phyloP scores from a whole-genome alignment of 2,113 vertebrate species.

The Shinisaurus crocodilurus region DNA sequence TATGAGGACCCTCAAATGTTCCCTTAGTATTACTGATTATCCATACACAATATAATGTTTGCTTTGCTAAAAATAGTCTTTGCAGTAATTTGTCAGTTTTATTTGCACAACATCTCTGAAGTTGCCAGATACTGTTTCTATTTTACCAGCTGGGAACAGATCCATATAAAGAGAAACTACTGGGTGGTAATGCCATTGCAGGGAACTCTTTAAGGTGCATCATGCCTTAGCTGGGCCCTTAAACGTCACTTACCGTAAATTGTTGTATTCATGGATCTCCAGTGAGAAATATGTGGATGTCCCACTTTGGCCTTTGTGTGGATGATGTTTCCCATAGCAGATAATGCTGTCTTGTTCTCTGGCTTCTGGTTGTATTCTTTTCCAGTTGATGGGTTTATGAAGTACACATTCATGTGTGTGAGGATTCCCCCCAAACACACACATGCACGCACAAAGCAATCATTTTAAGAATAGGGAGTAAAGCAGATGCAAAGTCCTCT shows the following conservation, averaged over 20 bases:
- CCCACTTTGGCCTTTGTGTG: neutral
- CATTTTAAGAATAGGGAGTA: neutral
- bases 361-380: neutral
- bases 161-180: neutral
- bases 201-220: neutral
- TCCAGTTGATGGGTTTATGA: neutral
- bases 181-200: neutral
- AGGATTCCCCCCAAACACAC: neutral
- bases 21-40: neutral
- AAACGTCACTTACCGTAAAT: neutral
- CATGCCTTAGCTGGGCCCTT: neutral
- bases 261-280: neutral
- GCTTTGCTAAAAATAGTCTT: neutral
- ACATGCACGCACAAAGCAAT: too few species aligned
- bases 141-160: neutral
- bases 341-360: neutral
- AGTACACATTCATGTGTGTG: neutral
- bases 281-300: neutral
- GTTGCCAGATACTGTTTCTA: neutral
- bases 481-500: neutral
- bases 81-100: neutral
- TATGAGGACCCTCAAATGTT: neutral
- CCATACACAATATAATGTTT: neutral
- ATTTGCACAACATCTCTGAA: neutral
- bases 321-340: neutral